Evolutionary conservation across 2,888 invertebrate genomes (phyloP).

Genomic region (Drosophila heteroneura): DNA sequence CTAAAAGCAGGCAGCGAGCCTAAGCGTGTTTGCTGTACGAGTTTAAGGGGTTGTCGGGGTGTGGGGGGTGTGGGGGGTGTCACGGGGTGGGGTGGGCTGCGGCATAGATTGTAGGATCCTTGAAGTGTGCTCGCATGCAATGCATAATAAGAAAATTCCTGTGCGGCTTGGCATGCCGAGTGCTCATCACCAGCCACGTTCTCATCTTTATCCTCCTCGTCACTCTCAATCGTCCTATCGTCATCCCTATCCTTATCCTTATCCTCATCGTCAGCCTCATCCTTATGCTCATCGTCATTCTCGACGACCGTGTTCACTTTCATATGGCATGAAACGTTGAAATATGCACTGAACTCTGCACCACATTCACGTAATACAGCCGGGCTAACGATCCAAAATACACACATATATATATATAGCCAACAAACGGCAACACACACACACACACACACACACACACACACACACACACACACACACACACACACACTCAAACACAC

Average conservation of each 20-base stretch:
- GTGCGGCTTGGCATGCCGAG: slow-evolving; percentile 65
- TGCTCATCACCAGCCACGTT: slow-evolving; percentile 43
- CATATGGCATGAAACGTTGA: slow-evolving; percentile 42
- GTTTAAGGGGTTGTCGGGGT: not conserved
- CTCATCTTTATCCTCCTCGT: slow-evolving; percentile 5
- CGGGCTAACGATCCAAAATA: slow-evolving; percentile 11
- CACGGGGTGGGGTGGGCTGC: not conserved
- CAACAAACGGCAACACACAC: not conserved
- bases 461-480: not conserved
- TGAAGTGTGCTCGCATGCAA: slow-evolving; percentile 56
- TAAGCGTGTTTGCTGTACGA: not conserved
- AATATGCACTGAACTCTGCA: slow-evolving; percentile 38
- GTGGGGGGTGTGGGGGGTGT: no score
- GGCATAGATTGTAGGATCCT: slow-evolving; percentile 3
- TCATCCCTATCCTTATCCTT: not conserved
- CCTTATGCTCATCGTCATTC: slow-evolving; percentile 28
- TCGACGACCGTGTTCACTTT: slow-evolving; percentile 33
- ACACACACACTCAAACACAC: not conserved
- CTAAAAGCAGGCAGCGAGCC: slow-evolving; percentile 5
- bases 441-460: no score
- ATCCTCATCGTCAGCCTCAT: not conserved
- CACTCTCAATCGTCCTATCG: slow-evolving; percentile 9
- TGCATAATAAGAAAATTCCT: slow-evolving; percentile 77
- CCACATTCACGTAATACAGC: slow-evolving; percentile 36
- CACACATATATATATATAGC: not conserved